Evolutionary conservation across 2,888 invertebrate species (phyloP), one percentile per base, ranked within the genome.

Genomic region (Temnothorax ravouxi): DNA sequence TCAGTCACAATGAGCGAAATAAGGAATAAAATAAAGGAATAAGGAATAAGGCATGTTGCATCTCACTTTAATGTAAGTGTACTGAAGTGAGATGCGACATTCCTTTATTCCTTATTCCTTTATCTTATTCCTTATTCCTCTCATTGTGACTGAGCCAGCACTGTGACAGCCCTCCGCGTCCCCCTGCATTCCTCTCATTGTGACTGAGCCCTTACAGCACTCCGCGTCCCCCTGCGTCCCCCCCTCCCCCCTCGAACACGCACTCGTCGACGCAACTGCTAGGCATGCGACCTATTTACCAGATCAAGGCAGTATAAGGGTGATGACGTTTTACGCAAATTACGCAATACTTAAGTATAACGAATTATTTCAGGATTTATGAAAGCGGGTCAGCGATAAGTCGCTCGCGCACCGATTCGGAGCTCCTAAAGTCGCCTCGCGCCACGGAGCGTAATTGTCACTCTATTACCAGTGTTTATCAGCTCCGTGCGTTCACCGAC

Each of bases 261-360:
- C 25, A 4, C 9, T n/a, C 13, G 5, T 11, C 15, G 5, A 13
- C 90, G 90, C 29, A 29, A 29, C 29, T 29, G 29, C 87, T 91
- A 93, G 90, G 90, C 92, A 86, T 92, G 92, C 92, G 93, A 93
- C 92, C 93, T 89, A 93, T 88, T 93, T 93, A 92, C 88, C 85
- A 90, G 86, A 88, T 85, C 54, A 11, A 47, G 44, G 29, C 29
- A 3, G 9, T 44, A 38, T 38, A 54, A 59, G 44, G 21, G 2
- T 54, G 29, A 77, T n/a, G 41, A 77, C 67, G 21, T 56, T 54
- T 34, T 29, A 77, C 11, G 44, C 41, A 52, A 67, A 44, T 34
- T 29, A 77, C 11, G 44, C 41, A 52, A 67, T 67, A 72, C 9
- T 77, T 67, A n/a, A n/a, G n/a, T n/a, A 15, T 67, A 9, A 13